Base-by-base conservation (phyloP, 2,113 vertebrate species). In the Gambusia affinis region DNA sequence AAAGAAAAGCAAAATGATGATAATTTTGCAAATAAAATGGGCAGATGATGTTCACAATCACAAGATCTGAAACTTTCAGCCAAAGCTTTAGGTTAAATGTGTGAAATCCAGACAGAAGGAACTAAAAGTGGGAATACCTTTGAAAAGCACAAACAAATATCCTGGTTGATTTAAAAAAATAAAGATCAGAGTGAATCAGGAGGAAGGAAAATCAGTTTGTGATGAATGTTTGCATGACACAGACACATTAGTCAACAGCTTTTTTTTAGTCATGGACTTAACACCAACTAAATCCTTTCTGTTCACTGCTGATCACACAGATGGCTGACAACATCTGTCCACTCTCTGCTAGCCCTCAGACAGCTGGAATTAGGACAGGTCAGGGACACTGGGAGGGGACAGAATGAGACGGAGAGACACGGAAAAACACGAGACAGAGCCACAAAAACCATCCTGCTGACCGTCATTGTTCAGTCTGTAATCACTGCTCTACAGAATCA, bases 291-390 rank as follows among this genome's bases (percentile, higher is more conserved):
- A 91, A 91, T 86, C 89, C 89, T 33, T 60, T 17, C 79, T 37
- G 54, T 24, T 63, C 28, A 12, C 80, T 54, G 84, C 69, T 84
- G 83, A 88, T 90, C 87, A 86, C 83, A 76, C 76, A 76, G 82
- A 87, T 64, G 78, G 78, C 30, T 2, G 19, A 47, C 82, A 33
- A 89, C 89, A 89, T 91, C 89, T 91, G 89, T 85, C 78, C 67
- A 17, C 72, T 27, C 3, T 22, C 67, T 44, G 71, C 73, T 69
- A 37, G 19, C 47, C 35, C 61, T 75, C 65, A 31, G 65, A 81
- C 61, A 12, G 47, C 67, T 24, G 64, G 65, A 35, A 65, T 0
- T 31, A 61, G 77, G 62, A 79, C 54, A 29, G 80, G 77, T 82
- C 76, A 78, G 72, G 72, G 74, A 7, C 76, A 12, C n/a, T 0